Evolutionary conservation across 2,797 vertebrate genomes (phyloP), one percentile per base, ranked within the genome.

Genomic region (Botia kubotai): DNA sequence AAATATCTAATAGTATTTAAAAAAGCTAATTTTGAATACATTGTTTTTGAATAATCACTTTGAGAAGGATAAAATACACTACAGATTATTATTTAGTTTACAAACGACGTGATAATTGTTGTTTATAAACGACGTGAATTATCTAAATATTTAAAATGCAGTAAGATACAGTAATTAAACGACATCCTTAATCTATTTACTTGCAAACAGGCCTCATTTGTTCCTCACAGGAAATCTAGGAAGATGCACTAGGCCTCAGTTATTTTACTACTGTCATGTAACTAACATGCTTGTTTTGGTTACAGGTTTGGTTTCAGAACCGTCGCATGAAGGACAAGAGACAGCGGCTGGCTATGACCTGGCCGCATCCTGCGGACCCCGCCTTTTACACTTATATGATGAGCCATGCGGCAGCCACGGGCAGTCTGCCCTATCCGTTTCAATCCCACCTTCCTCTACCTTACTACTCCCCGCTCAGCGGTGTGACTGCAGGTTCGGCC

Each of bases 351-450:
- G 98, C 97, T 71, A 98, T 99, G 97, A 97, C 97, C 29, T 99
- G 97, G 98, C 97, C 97, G 80, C 98, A 99, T 88, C 98, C 98
- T 0, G 97, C 98, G 0, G 98, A 99, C 87, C 98, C 98, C 57
- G 96, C 97, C 77, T 99, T 99, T 89, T 99, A 99, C 89, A 98
- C 96, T 74, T 99, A 99, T 92, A 99, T 99, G 98, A 97, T 99
- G 97, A 98, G 96, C 93, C 98, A 99, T 86, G 97, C 98, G 0
- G 98, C 98, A 10, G 97, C 97, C 89, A 96, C 97, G 0, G 97
- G 97, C 83, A 97, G 95, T 89, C 91, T 99, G 86, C 97, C 97
- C 52, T 99, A 98, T 68, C 96, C 97, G 0, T 99, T 99, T 89
- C 96, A 97, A 0, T 95, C 97, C 43, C 98, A 98, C 93, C 93